These are phyloP conservation scores for Sorex araneus DNA, from an alignment of 2,113 vertebrate species.

Conservation along the genomic window DNA sequence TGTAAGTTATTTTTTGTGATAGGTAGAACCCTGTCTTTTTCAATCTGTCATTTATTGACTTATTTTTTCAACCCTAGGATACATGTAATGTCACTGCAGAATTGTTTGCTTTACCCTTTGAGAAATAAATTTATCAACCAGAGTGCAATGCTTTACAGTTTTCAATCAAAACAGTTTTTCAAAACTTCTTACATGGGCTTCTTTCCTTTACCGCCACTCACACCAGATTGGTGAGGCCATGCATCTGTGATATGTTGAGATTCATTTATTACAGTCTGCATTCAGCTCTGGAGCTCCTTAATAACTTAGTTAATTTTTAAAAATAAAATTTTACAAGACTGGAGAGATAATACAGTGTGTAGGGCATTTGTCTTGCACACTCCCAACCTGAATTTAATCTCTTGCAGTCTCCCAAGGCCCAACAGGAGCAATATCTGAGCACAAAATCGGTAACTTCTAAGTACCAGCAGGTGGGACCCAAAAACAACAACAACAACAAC, in stretches of 20 bases:
- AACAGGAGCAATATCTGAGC: no score
- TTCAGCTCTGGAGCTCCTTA: neutral
- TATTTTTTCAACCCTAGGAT: neutral
- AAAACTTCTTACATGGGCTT: neutral
- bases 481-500: no score
- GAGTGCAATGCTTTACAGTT: neutral
- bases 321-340: neutral
- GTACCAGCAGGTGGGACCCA: no score
- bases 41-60: neutral
- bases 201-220: no score
- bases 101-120: neutral
- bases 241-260: neutral
- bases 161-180: neutral
- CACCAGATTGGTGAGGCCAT: neutral
- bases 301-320: neutral
- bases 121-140: constrained; percentile 9
- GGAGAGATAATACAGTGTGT: no score
- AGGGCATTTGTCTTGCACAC: no score
- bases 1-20: neutral
- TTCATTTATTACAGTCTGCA: neutral
- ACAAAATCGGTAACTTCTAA: no score
- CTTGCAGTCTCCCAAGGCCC: no score
- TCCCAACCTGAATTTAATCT: no score
- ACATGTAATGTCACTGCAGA: neutral
- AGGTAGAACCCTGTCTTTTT: neutral